Evolutionary conservation across 2,113 vertebrate genomes (phyloP).

Genomic region (Plecotus auritus): DNA sequence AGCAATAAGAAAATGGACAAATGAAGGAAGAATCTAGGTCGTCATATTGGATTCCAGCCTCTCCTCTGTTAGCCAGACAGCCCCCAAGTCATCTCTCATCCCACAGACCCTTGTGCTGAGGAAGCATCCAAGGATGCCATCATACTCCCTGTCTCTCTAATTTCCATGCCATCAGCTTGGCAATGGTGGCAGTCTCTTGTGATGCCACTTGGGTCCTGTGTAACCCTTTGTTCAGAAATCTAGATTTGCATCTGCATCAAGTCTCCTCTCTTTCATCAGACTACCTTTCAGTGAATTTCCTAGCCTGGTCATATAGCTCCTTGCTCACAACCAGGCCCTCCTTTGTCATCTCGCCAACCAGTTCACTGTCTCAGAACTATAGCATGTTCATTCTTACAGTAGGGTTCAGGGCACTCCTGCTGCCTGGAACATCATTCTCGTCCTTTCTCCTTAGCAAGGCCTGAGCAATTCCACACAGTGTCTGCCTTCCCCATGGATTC

Average conservation of each 20-base stretch:
- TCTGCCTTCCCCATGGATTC: not conserved
- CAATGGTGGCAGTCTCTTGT: not conserved
- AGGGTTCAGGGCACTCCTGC: no score
- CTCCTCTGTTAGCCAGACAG: not conserved
- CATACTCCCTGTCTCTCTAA: not conserved
- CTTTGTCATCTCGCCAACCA: not conserved
- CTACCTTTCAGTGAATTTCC: not conserved
- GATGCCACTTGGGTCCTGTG: not conserved
- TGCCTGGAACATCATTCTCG: not conserved
- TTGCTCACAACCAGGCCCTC: not conserved
- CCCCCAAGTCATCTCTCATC: not conserved
- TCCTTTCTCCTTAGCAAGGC: rapidly evolving
- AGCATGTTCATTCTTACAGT: rapidly evolving
- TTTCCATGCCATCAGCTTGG: not conserved
- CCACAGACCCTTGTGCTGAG: not conserved
- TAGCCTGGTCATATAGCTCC: no score
- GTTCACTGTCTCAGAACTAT: not conserved
- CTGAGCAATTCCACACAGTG: not conserved
- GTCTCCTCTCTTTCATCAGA: not conserved
- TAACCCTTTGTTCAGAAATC: not conserved
- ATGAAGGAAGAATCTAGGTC: not conserved
- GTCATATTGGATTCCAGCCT: not conserved
- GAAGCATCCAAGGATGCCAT: not conserved
- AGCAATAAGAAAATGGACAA: not conserved
- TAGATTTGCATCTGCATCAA: not conserved